Evolutionary conservation across 1,140 invertebrate genomes (phyloP).

Genomic region (Conus ventricosus): DNA sequence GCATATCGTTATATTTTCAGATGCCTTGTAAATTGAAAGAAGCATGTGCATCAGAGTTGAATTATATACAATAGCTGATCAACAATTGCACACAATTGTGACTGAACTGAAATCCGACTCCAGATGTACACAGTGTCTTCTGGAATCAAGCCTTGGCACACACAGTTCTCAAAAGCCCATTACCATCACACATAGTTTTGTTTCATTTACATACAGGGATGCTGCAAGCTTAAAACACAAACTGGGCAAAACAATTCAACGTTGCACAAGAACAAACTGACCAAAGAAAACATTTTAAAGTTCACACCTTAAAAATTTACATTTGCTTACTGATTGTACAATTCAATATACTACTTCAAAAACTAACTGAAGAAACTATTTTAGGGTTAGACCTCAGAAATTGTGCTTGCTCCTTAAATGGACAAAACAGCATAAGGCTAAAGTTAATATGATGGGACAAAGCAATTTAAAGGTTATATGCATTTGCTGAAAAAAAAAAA

Average conservation of each 20-base stretch:
- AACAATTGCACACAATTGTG: slow-evolving; percentile 1
- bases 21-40: not conserved
- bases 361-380: too few relatives aligned
- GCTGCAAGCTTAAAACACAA: not conserved
- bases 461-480: too few relatives aligned
- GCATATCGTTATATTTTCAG: not conserved
- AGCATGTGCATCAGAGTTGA: not conserved
- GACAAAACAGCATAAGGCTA: too few relatives aligned
- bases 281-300: too few relatives aligned
- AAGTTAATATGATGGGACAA: too few relatives aligned
- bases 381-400: too few relatives aligned
- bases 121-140: not conserved
- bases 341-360: too few relatives aligned
- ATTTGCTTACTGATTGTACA: too few relatives aligned
- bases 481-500: too few relatives aligned
- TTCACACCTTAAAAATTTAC: too few relatives aligned
- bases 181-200: not conserved
- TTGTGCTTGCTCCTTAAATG: too few relatives aligned
- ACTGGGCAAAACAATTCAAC: not conserved
- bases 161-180: not conserved
- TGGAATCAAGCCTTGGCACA: not conserved
- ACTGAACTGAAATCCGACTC: not conserved
- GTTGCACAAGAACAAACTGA: too few relatives aligned
- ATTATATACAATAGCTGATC: not conserved
- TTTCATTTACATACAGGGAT: not conserved